Evolutionary conservation across 1,140 invertebrate species (phyloP).

Genomic region (Dinoponera quadriceps): DNA sequence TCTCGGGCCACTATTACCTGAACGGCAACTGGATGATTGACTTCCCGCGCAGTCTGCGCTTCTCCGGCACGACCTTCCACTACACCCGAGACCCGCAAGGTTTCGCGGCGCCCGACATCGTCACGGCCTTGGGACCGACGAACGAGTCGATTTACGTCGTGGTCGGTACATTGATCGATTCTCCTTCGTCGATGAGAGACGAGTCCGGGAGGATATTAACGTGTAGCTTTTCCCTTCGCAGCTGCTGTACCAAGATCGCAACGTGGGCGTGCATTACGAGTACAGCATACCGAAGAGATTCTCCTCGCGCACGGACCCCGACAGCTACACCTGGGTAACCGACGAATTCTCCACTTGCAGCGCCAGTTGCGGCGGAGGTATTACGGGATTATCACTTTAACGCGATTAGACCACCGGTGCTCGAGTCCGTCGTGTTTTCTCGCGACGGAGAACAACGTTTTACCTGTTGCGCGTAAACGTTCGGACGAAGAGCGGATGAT

Average conservation of each 20-base stretch:
- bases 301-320: slow-evolving; percentile 88
- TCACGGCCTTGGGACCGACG: slow-evolving; percentile 94
- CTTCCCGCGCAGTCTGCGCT: slow-evolving; percentile 91
- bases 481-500: not conserved
- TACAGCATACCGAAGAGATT: slow-evolving; percentile 94
- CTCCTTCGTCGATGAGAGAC: slow-evolving; percentile 1
- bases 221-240: slow-evolving; percentile 79
- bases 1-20: slow-evolving; percentile 93
- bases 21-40: slow-evolving; percentile 98
- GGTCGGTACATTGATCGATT: slow-evolving; percentile 86
- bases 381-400: slow-evolving; percentile 5
- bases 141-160: slow-evolving; percentile 95
- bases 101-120: slow-evolving; percentile 93
- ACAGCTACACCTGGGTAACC: slow-evolving; percentile 92
- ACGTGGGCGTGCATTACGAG: slow-evolving; percentile 95
- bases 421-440: not conserved
- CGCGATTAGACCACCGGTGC: not conserved
- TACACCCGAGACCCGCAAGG: slow-evolving; percentile 93
- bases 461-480: not conserved
- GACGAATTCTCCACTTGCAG: slow-evolving; percentile 93
- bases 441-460: not conserved
- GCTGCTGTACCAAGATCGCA: slow-evolving; percentile 94
- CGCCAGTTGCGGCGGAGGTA: slow-evolving; percentile 94
- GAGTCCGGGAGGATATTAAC: not conserved
- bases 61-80: slow-evolving; percentile 94